Base-by-base conservation (phyloP, 2,797 vertebrate species). In the Clamator glandarius region DNA sequence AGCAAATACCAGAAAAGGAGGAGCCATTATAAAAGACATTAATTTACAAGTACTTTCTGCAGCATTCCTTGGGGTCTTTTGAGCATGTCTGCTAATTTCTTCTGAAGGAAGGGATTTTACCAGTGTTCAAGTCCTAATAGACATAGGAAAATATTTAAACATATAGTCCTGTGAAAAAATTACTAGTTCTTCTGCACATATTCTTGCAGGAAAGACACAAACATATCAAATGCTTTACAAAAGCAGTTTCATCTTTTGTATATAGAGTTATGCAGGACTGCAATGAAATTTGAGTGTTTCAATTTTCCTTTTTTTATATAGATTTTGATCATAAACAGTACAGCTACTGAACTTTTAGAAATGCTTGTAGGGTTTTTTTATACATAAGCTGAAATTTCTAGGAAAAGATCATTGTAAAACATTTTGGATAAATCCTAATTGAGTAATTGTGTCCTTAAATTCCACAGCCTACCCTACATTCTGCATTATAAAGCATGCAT, bases 351-450 rank as follows among this genome's bases (percentile, higher is more conserved):
- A 63, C 5, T 69, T 58, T 36, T 26, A 82, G 11, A 76, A 90
- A 70, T 26, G 29, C 19, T 26, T 82, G 6, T 20, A 78, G 9
- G 16, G 73, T 15, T 67, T 85, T 85, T 70, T 6, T 23, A 50
- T 55, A 12, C 11, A 39, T 31, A 12, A 76, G 18, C 36, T 70
- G 12, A 67, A 63, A 61, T 74, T 74, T 87, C 33, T 77, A 59
- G 41, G 13, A 67, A 35, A 39, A 74, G 9, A 15, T 39, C 2
- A 35, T 23, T 0, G 0, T 18, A 73, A 62, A 73, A 59, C 1
- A 36, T 63, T 62, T 59, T 50, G 5, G 12, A 57, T 70, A 63
- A 74, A 52, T 42, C 5, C 24, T 80, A 57, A n/a, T 5, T 42
- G 20, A 64, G 2, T 10, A 50, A 67, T 11, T 58, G 4, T 0